Conservation (phyloP, 2,797 vertebrate genomes). For the Falco biarmicus region DNA sequence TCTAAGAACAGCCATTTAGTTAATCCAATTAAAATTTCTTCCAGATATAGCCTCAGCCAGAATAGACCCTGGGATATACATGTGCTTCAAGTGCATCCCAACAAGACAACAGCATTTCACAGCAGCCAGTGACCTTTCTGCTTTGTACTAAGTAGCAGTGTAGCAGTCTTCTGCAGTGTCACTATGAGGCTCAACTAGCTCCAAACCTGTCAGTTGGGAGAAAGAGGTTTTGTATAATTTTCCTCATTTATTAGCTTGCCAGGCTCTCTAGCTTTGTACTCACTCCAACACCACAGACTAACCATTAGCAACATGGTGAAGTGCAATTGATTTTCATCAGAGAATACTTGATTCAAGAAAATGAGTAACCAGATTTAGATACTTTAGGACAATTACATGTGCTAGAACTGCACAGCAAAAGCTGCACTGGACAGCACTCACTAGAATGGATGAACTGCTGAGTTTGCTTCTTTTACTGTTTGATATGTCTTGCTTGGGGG, state of each 20-base stretch:
- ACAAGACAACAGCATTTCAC: not conserved
- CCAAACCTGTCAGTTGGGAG: not conserved
- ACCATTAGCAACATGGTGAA: not conserved
- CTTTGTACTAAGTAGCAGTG: not conserved
- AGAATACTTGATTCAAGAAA: not conserved
- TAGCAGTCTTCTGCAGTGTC: not conserved
- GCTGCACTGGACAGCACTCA: not conserved
- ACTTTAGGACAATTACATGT: not conserved
- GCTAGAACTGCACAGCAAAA: not conserved
- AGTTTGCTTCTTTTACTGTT: not conserved
- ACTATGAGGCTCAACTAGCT: not conserved
- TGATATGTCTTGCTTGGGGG: not conserved
- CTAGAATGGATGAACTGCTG: not conserved
- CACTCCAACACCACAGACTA: not conserved
- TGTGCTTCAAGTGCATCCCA: not conserved
- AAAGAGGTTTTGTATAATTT: not conserved
- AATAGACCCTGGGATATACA: not conserved
- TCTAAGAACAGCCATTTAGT: not conserved
- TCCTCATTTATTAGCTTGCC: not conserved
- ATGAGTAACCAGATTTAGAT: not conserved
- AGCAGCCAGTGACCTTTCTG: not conserved
- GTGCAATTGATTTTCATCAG: not conserved
- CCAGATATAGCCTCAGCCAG: not conserved
- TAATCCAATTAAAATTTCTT: not conserved
- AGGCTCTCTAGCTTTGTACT: not conserved